phyloP scores from a whole-genome alignment of 2,113 vertebrate species.

The Xyrauchen texanus region DNA sequence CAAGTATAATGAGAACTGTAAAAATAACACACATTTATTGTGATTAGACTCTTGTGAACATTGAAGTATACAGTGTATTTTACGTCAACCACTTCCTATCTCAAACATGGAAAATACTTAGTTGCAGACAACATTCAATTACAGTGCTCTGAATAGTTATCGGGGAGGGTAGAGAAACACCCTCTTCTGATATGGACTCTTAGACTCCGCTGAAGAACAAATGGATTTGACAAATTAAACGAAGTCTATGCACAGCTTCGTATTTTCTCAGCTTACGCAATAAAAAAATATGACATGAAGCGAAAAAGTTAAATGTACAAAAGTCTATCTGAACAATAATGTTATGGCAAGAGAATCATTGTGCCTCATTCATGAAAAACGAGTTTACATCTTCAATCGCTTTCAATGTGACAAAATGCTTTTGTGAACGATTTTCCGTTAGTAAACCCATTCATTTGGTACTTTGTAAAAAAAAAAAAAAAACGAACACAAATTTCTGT shows the following conservation, averaged over 20 bases:
- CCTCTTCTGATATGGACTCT: too few species aligned
- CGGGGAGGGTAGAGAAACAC: too few species aligned
- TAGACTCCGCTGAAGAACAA: not conserved
- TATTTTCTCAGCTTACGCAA: not conserved
- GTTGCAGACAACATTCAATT: conserved; percentile 27
- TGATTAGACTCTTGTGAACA: not conserved
- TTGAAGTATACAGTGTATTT: too few species aligned
- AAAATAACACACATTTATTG: conserved; percentile 22
- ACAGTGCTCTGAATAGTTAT: conserved; percentile 48
- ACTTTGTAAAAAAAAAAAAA: too few species aligned
- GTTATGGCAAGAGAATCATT: not conserved
- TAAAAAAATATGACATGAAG: not conserved
- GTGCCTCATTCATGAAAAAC: not conserved
- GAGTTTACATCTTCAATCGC: too few species aligned
- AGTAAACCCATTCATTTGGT: too few species aligned
- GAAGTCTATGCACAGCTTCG: not conserved
- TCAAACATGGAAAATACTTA: conserved; percentile 68
- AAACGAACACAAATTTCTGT: too few species aligned
- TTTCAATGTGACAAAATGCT: too few species aligned
- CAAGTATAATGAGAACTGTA: conserved; percentile 18
- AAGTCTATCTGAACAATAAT: conserved; percentile 10
- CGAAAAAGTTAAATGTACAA: conserved; percentile 7
- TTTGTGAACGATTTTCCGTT: too few species aligned
- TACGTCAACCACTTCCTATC: conserved; percentile 7
- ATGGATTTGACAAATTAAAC: not conserved